Evolutionary conservation across 2,113 vertebrate genomes (phyloP).

Genomic region (Gulo gulo): DNA sequence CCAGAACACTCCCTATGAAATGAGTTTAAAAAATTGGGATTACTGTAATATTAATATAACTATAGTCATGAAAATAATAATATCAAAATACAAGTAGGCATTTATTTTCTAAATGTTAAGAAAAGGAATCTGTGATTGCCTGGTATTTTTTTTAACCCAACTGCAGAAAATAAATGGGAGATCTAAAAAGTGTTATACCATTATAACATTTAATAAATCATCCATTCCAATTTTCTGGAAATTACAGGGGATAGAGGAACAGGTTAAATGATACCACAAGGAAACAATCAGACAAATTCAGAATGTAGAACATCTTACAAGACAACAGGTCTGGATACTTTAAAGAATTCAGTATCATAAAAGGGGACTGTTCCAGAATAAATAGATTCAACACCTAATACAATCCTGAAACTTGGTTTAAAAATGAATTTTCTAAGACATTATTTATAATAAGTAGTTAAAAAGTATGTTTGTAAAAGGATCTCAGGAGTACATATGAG

Average conservation of each 20-base stretch:
- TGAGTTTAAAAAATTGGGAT: neutral
- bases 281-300: neutral
- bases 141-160: neutral
- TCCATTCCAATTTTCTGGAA: slow-evolving; percentile 4
- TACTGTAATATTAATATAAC: neutral
- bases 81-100: neutral
- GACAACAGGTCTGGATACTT: neutral
- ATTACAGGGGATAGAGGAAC: neutral
- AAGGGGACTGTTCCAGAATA: neutral
- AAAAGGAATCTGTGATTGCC: neutral
- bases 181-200: neutral
- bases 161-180: neutral
- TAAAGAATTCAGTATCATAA: neutral
- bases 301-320: neutral
- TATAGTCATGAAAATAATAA: neutral
- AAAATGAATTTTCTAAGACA: neutral
- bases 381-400: neutral
- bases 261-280: neutral
- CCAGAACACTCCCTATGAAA: neutral
- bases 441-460: neutral
- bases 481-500: neutral
- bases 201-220: slow-evolving; percentile 20
- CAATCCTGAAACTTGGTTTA: neutral
- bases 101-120: slow-evolving; percentile 24
- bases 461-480: slow-evolving; percentile 4